Evolutionary conservation across 2,797 vertebrate genomes (phyloP).

Genomic region (Denticeps clupeoides): DNA sequence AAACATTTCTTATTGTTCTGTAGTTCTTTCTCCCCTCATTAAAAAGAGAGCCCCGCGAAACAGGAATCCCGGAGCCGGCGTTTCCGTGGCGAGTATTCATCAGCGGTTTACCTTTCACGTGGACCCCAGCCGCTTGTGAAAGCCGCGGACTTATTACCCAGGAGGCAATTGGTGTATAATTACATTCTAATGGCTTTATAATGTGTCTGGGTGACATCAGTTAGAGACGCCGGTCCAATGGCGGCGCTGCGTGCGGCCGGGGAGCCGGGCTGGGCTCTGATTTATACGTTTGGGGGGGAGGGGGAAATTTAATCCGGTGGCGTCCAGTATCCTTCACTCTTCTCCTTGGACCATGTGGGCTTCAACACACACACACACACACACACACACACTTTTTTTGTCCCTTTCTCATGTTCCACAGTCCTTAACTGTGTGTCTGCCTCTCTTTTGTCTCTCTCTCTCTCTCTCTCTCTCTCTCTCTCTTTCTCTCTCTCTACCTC

Average conservation of each 20-base stretch:
- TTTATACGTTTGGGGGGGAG: constrained; percentile 16
- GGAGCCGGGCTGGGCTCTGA: constrained; percentile 27
- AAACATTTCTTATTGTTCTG: too few species aligned
- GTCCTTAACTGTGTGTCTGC: background rate
- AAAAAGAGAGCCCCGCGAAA: too few species aligned
- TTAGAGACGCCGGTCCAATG: constrained; percentile 19
- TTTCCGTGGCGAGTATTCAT: too few species aligned
- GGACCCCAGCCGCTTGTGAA: constrained; percentile 8
- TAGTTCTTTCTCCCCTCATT: too few species aligned
- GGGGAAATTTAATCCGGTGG: constrained; percentile 44
- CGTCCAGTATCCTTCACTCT: constrained; percentile 34
- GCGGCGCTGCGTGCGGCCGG: constrained; percentile 12
- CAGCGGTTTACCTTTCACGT: constrained; percentile 3
- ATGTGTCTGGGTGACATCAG: constrained; percentile 30
- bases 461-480: background rate
- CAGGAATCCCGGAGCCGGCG: too few species aligned
- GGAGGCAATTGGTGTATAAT: constrained; percentile 26
- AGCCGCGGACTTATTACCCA: constrained; percentile 4
- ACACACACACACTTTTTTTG: background rate
- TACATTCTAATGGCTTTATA: constrained; percentile 36
- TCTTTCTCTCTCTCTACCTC: background rate
- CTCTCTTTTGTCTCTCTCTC: constrained; percentile 6
- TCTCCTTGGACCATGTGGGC: constrained; percentile 37
- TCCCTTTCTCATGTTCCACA: too few species aligned
- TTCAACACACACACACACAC: background rate